Base-by-base conservation (phyloP, 2,888 invertebrate genomes). In the Scaptomyza cyrtandrae region DNA sequence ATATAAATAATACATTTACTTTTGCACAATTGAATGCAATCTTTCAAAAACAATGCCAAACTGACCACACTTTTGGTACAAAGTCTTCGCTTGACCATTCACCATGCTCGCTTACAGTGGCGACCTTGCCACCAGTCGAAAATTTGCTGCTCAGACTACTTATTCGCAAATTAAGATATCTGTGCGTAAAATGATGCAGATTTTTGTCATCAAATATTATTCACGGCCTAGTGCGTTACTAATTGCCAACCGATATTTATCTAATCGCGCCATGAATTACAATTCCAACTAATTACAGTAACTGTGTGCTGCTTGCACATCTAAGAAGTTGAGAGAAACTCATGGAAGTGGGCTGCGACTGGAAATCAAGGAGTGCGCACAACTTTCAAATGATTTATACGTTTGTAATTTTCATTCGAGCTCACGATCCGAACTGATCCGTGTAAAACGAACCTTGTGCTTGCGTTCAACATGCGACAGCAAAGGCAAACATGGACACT, bases 181-280 rank as follows among this genome's bases (percentile, higher is more conserved):
- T 74, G 73, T 74, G 62, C 52, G 16, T 29, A 43, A 58, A 65
- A 66, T 71, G 85, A 69, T 54, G 55, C 53, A 66, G 7, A 9
- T 56, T 58, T 62, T 75, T 73, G 88, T 75, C 82, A 67, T 64
- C 78, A 76, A 62, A 68, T 80, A 86, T 87, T 82, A 86, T 88
- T 80, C 74, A 83, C 81, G 78, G 83, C 67, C 66, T 60, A 52
- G 80, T 78, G 84, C 88, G 71, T 84, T 84, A 80, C 89, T 86
- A 86, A 89, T 86, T 89, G 85, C 84, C 88, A 88, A 71, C 64
- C 71, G 85, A 86, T 86, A 80, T 86, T 89, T 86, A 89, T 86
- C 89, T 78, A 89, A 89, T 88, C 89, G 70, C 71, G 78, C 85
- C 89, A 80, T 86, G 85, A 88, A 86, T 86, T 89, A 88, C 88